Evolutionary conservation across 1,140 invertebrate genomes (phyloP).

Genomic region (Lepidurus packardi): DNA sequence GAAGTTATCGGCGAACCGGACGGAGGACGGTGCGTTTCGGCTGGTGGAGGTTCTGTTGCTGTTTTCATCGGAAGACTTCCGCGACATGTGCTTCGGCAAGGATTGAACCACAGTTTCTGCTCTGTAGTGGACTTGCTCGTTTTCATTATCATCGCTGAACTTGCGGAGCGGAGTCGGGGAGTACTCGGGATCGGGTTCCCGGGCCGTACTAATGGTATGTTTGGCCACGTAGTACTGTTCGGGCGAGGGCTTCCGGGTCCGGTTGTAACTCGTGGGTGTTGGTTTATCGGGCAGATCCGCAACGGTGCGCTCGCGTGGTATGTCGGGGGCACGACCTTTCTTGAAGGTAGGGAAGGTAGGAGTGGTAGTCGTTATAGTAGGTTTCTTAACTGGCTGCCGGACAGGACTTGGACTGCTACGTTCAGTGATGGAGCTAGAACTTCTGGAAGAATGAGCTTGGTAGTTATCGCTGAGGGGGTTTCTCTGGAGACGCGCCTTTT

Average conservation of each 20-base stretch:
- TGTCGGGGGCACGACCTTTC: not conserved
- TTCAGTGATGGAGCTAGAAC: not conserved
- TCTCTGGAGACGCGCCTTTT: not conserved
- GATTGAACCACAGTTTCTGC: not conserved
- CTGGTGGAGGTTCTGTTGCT: not conserved
- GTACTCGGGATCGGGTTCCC: not conserved
- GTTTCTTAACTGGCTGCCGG: not conserved
- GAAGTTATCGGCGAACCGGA: not conserved
- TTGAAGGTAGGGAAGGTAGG: not conserved
- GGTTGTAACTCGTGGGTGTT: no score
- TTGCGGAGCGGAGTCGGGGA: not conserved
- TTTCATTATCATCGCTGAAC: slow-evolving; percentile 14
- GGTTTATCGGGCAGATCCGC: no score
- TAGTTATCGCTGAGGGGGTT: not conserved
- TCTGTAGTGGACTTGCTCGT: not conserved
- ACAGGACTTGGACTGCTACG: not conserved
- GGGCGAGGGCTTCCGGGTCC: not conserved
- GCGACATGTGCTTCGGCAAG: not conserved
- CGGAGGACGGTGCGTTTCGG: not conserved
- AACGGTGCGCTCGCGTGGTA: not conserved
- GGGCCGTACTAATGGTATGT: not conserved
- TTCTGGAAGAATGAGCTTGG: not conserved
- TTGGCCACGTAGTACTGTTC: not conserved
- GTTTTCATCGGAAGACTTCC: not conserved
- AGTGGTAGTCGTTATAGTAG: not conserved